These are phyloP conservation scores for Ypsolopha scabrella DNA, from an alignment of 2,888 invertebrate species.

Conservation along the genomic window DNA sequence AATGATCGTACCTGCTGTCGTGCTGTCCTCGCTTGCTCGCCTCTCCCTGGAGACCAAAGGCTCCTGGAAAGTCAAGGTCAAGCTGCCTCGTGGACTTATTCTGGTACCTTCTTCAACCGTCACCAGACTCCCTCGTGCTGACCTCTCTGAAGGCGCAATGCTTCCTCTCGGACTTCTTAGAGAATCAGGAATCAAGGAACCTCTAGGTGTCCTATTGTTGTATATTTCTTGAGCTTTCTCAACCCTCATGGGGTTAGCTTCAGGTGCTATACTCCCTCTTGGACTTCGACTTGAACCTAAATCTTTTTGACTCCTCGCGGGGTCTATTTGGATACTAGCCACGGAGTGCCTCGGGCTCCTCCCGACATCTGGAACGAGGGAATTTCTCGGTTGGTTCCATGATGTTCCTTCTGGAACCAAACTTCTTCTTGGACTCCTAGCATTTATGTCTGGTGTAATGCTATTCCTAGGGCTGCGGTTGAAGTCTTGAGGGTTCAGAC, in stretches of 20 bases:
- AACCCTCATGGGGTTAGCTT: conserved; percentile 44
- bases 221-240: conserved; percentile 45
- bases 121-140: conserved; percentile 52
- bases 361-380: conserved; percentile 67
- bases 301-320: conserved; percentile 54
- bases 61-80: conserved; percentile 73
- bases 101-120: conserved; percentile 44
- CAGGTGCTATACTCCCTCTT: conserved; percentile 66
- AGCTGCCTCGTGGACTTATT: conserved; percentile 69
- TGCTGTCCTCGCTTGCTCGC: conserved; percentile 72
- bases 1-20: conserved; percentile 43
- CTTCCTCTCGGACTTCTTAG: conserved; percentile 74
- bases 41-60: conserved; percentile 66
- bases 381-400: conserved; percentile 71
- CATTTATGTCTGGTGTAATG: conserved; percentile 55
- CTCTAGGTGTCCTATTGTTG: conserved; percentile 62
- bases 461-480: conserved; percentile 61
- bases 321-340: conserved; percentile 57
- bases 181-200: conserved; percentile 70
- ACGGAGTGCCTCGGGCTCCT: conserved; percentile 73
- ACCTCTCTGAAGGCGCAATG: conserved; percentile 66
- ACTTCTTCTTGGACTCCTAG: conserved; percentile 72
- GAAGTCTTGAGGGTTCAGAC: conserved; percentile 69
- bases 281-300: conserved; percentile 69
- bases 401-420: conserved; percentile 68